A percentile compares a stretch with the other conserved stretches of the same genome.
phyloP scores from a whole-genome alignment of 2,113 vertebrate genomes.

The Tretioscincus oriximinensis region DNA sequence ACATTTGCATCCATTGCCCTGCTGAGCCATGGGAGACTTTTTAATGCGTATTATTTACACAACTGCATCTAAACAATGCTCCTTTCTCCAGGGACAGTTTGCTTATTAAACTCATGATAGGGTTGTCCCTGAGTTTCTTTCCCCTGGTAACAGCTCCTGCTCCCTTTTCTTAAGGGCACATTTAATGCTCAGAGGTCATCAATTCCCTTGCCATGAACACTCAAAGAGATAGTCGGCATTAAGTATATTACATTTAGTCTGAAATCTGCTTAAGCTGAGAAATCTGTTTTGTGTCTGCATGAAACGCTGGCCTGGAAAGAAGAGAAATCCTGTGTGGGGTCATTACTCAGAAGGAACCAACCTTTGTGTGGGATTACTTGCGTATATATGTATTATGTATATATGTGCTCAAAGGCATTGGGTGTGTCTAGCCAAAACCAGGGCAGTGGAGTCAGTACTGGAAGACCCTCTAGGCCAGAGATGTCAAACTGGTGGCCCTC shows the following conservation, averaged over 20 bases:
- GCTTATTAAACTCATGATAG: not conserved
- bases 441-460: no score
- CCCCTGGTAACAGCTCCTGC: not conserved
- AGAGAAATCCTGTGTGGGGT: conserved; percentile 14
- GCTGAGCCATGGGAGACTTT: not conserved
- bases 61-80: not conserved
- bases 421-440: no score
- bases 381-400: not conserved
- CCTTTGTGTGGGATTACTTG: not conserved
- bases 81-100: not conserved
- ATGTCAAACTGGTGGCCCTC: no score
- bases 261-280: conserved; percentile 24
- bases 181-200: not conserved
- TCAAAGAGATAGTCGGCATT: not conserved
- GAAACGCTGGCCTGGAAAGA: conserved; percentile 16
- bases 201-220: not conserved
- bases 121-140: not conserved
- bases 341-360: conserved; percentile 4
- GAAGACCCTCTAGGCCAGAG: no score
- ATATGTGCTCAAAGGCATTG: no score
- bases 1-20: not conserved
- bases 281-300: conserved; percentile 32
- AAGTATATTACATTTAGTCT: not conserved
- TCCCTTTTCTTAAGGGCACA: not conserved
- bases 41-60: not conserved